phyloP scores from a whole-genome alignment of 2,797 vertebrate species.

The Sus cebifrons region DNA sequence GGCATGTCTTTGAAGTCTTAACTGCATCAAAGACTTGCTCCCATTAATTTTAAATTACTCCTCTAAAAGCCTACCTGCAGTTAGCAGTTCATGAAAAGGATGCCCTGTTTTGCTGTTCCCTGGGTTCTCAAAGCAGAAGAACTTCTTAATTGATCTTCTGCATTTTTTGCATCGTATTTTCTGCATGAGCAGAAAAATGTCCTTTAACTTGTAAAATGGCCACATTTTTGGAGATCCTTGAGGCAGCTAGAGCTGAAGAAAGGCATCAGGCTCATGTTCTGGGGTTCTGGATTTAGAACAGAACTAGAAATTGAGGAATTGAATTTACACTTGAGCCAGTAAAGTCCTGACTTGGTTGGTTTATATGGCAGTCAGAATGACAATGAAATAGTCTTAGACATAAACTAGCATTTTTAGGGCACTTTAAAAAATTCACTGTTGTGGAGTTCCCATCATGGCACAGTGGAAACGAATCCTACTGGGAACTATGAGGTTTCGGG shows the following conservation, averaged over 20 bases:
- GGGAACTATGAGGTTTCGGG: too few relatives aligned
- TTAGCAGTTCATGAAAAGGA: slow-evolving; percentile 66
- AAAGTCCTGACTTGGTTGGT: neutral
- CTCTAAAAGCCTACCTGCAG: slow-evolving; percentile 75
- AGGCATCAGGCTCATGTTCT: neutral
- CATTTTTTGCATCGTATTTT: slow-evolving; percentile 71
- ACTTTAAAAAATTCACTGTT: neutral
- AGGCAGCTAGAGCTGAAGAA: slow-evolving; percentile 48
- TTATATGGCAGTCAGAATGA: neutral
- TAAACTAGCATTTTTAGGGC: neutral
- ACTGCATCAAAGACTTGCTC: slow-evolving; percentile 77
- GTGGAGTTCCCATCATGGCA: too few relatives aligned
- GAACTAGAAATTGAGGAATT: slow-evolving; percentile 52
- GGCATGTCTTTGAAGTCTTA: slow-evolving; percentile 73
- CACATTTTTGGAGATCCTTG: slow-evolving; percentile 61
- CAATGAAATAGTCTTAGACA: slow-evolving; percentile 39
- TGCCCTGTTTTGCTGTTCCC: slow-evolving; percentile 69
- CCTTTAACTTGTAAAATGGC: slow-evolving; percentile 66
- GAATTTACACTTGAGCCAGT: slow-evolving; percentile 22
- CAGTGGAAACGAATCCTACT: too few relatives aligned
- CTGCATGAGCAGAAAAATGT: slow-evolving; percentile 43
- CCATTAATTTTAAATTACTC: slow-evolving; percentile 77
- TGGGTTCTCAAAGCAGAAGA: slow-evolving; percentile 74
- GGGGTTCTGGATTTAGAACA: slow-evolving; percentile 52
- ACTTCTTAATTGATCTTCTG: slow-evolving; percentile 71